These are phyloP conservation scores for Alaudala cheleensis DNA, from an alignment of 2,113 vertebrate species.

Conservation along the genomic window DNA sequence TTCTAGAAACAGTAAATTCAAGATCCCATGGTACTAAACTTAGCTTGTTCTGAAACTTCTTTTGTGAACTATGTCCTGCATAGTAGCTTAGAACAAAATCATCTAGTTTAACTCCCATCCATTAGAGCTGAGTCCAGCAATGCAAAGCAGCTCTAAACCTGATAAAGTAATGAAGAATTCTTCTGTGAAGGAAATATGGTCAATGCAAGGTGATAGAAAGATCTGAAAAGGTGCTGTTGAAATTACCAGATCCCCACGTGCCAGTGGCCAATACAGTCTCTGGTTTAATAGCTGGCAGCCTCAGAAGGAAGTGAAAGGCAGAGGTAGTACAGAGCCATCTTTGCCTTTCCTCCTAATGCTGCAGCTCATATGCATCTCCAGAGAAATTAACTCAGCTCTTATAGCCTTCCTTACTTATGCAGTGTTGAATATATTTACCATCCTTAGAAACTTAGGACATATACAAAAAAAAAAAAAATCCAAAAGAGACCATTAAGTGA, in stretches of 20 bases:
- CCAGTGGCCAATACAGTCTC: not conserved
- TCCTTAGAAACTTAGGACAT: not conserved
- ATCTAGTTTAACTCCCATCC: not conserved
- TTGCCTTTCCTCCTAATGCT: not conserved
- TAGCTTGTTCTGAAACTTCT: not conserved
- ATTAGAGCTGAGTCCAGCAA: not conserved
- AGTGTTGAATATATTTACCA: not conserved
- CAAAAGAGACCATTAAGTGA: not conserved
- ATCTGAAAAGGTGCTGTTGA: not conserved
- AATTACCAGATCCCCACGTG: not conserved
- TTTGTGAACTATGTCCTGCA: not conserved
- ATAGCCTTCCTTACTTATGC: not conserved
- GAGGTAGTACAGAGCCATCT: not conserved
- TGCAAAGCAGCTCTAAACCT: not conserved
- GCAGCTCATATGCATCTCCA: not conserved
- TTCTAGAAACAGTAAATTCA: not conserved
- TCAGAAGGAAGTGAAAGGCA: not conserved
- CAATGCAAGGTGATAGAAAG: not conserved
- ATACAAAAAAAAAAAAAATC: not conserved
- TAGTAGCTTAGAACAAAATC: not conserved
- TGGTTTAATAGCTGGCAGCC: not conserved
- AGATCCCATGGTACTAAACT: not conserved
- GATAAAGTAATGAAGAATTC: not conserved
- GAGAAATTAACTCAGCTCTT: not conserved
- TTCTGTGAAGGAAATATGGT: not conserved